A percentile compares a stretch with the other conserved stretches of the same genome.
Evolutionary conservation across 2,113 vertebrate species (phyloP).

Genomic region (Bagarius yarrelli): DNA sequence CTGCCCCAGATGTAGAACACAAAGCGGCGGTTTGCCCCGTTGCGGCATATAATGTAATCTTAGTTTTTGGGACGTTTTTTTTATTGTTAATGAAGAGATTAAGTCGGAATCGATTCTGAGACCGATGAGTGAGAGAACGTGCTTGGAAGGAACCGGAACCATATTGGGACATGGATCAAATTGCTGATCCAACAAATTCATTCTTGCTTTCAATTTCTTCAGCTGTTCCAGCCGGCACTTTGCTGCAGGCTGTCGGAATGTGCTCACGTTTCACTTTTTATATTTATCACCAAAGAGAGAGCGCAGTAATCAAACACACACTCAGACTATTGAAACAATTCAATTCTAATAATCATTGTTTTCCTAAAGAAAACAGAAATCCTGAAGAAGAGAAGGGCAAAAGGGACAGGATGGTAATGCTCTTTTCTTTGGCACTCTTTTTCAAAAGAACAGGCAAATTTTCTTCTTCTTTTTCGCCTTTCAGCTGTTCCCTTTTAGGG

Average conservation of each 20-base stretch:
- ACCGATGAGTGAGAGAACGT: slow-evolving; percentile 41
- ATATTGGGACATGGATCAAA: slow-evolving; percentile 28
- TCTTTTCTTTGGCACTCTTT: no score
- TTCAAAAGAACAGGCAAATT: not conserved
- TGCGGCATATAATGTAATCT: slow-evolving; percentile 34
- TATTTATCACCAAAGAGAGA: slow-evolving; percentile 54
- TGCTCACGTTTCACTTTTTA: slow-evolving; percentile 72
- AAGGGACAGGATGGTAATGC: no score
- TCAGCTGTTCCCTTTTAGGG: no score
- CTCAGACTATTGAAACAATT: no score
- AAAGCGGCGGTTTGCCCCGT: slow-evolving; percentile 40
- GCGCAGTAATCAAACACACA: no score
- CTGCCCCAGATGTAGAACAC: slow-evolving; percentile 58
- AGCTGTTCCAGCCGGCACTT: slow-evolving; percentile 64
- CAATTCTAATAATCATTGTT: no score
- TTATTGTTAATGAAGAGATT: slow-evolving; percentile 3
- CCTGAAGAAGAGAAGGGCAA: no score
- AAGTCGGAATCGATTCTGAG: slow-evolving; percentile 25
- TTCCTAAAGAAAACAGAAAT: no score
- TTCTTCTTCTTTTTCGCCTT: not conserved
- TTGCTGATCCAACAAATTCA: slow-evolving; percentile 39
- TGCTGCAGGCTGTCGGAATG: slow-evolving; percentile 63
- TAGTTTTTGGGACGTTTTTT: no score
- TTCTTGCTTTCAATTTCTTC: slow-evolving; percentile 62
- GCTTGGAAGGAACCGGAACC: not conserved